Evolutionary conservation across 1,140 invertebrate species (phyloP).

Genomic region (Parapsyche elsis): DNA sequence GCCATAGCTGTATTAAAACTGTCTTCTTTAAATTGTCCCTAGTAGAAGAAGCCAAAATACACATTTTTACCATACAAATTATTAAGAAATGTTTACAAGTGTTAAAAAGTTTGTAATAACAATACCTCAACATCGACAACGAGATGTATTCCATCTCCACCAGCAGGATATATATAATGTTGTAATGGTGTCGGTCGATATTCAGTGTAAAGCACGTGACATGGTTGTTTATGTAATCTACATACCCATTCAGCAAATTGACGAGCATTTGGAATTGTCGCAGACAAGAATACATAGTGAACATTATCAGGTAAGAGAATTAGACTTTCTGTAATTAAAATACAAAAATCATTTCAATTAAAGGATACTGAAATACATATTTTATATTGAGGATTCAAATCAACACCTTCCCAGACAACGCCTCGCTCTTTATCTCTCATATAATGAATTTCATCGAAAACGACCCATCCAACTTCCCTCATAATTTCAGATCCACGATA

Average conservation of each 20-base stretch:
- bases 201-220: constrained; percentile 99
- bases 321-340: constrained; percentile 81
- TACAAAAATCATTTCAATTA: neutral
- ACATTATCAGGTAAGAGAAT: constrained; percentile 98
- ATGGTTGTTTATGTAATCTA: constrained; percentile 95
- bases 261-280: constrained; percentile 98
- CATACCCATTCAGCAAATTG: constrained; percentile 99
- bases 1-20: constrained; percentile 98
- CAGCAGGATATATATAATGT: constrained; percentile 97
- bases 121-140: constrained; percentile 92
- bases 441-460: constrained; percentile 99
- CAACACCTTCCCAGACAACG: constrained; percentile 90
- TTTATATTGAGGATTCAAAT: neutral
- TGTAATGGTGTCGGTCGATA: constrained; percentile 97
- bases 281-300: constrained; percentile 98
- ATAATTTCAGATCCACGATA: constrained; percentile 98
- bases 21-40: constrained; percentile 94
- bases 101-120: no score
- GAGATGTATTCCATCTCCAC: constrained; percentile 95
- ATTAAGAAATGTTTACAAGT: no score
- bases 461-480: constrained; percentile 99
- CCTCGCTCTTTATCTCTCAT: constrained; percentile 99
- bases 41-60: constrained; percentile 18
- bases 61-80: neutral
- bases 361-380: neutral